Base-by-base conservation (phyloP, 2,797 vertebrate genomes). In the Pseudomugil tenellus region DNA sequence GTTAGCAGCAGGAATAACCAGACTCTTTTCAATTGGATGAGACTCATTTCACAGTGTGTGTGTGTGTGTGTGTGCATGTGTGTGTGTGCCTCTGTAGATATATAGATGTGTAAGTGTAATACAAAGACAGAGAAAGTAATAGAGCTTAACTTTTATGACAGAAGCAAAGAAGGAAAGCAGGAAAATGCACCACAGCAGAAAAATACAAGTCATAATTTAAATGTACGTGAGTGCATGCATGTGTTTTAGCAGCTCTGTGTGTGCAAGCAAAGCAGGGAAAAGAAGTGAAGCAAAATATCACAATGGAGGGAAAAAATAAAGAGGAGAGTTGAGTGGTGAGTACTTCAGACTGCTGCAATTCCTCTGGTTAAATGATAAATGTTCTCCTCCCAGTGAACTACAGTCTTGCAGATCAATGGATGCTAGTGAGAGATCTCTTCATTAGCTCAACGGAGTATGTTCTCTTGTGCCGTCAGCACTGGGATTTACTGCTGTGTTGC, bases 381-480 rank as follows among this genome's bases (percentile, higher is more conserved):
- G 59, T 53, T 60, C 63, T 64, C 65, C 58, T 67, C 71, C 48
- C 21, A 1, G 56, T 67, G 55, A 75, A 84, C 77, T 74, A 81
- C 81, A 72, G 65, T 72, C 67, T 21, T 29, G 56, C 68, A 71
- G 87, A 89, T 89, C 85, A 86, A 84, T 88, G 70, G 76, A 58
- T 65, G 64, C 80, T 76, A 63, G 61, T 58, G 61, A 77, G 68
- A 70, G 67, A 86, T 73, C 58, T 88, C 81, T 90, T 87, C 80
- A 90, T 90, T 88, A 85, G 84, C 71, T 79, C 82, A 83, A 87
- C 81, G 76, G 79, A 86, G 72, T 53, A 59, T 64, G 70, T 34
- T 39, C 56, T 63, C 26, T 2, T 8, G 53, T 73, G 63, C 62
- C 72, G 77, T 84, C 80, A 71, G 78, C 63, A 25, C 26, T n/a